Evolutionary conservation across 1,140 invertebrate species (phyloP), one percentile per base, ranked within the genome.

Genomic region (Pissodes strobi): DNA sequence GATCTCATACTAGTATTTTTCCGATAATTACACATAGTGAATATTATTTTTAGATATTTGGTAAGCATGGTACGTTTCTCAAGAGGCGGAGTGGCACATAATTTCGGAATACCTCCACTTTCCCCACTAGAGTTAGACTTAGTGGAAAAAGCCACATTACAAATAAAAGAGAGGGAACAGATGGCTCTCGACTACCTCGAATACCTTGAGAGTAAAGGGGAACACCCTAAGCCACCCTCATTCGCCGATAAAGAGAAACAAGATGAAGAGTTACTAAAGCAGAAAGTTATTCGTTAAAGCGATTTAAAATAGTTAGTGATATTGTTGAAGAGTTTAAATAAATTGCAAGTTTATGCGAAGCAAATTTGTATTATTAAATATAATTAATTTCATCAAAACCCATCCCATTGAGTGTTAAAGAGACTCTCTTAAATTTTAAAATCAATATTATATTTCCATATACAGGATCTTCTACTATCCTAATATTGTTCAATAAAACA

Each of bases 61-160:
- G 71, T 74, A 18, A 64, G 60, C 12, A 73, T 68, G 0, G 68
- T 77, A 0, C 60, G 68, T 18, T 72, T 76, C 53, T 73, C 74
- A 1, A 53, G 62, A 68, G 53, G 51, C 9, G 74, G 74, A 19
- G 66, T 76, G 15, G 62, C 66, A 1, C 72, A 76, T 45, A 77
- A 77, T 51, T 76, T 64, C 48, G 74, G 74, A 8, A n/a, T 77
- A 1, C 76, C 74, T 12, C 41, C 62, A 18, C 45, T 77, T 12
- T 69, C 57, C 1, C 64, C 65, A n/a, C 48, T 71, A 8, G 74
- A 77, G 52, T 52, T 75, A 30, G 56, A 67, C 0, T 15, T 70
- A 12, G 62, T 77, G 1, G 74, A 76, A 51, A 67, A 55, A 22
- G 67, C 69, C 0, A 27, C 59, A 1, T 18, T 73, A 18, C 21